Evolutionary conservation across 35 echinoderm and acorn worm species (phyloP).

Genomic region (Eucidaris tribuloides): DNA sequence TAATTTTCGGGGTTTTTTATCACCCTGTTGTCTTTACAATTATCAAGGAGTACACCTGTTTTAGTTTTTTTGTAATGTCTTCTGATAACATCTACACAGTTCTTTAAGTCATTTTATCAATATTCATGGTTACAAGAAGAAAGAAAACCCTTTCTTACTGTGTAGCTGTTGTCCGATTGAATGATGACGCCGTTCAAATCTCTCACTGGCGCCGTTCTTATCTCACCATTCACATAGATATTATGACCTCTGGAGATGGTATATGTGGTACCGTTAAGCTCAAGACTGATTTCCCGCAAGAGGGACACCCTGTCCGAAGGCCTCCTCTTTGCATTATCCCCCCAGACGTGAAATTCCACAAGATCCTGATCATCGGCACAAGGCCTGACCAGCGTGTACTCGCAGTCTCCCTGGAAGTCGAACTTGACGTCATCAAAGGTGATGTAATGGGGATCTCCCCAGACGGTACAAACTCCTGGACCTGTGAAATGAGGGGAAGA

Average conservation of each 20-base stretch:
- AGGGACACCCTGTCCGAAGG: conserved; percentile 45
- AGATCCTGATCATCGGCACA: conserved; percentile 3
- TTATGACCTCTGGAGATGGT: conserved; percentile 9
- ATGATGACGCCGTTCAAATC: background rate
- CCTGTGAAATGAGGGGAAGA: too few relatives aligned
- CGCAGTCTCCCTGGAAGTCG: conserved; percentile 76
- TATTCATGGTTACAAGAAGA: too few relatives aligned
- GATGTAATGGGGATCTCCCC: conserved; percentile 77
- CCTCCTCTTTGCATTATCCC: conserved; percentile 49
- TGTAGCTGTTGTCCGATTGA: background rate
- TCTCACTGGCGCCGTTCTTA: conserved; percentile 12
- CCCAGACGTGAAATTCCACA: conserved; percentile 37
- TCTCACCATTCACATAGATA: conserved; percentile 34
- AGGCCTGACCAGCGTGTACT: conserved; percentile 55
- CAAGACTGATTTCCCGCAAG: conserved; percentile 28
- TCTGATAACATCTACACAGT: too few relatives aligned
- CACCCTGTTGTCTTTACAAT: too few relatives aligned
- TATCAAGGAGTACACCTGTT: too few relatives aligned
- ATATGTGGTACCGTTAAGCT: conserved; percentile 40
- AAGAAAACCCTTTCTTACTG: too few relatives aligned
- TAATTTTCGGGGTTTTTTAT: too few relatives aligned
- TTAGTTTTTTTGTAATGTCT: too few relatives aligned
- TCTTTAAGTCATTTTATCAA: too few relatives aligned
- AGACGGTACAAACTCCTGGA: conserved; percentile 48
- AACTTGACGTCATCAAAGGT: conserved; percentile 49